Evolutionary conservation across 2,797 vertebrate genomes (phyloP), one percentile per base, ranked within the genome.

Genomic region (Basileuterus tristriatus): DNA sequence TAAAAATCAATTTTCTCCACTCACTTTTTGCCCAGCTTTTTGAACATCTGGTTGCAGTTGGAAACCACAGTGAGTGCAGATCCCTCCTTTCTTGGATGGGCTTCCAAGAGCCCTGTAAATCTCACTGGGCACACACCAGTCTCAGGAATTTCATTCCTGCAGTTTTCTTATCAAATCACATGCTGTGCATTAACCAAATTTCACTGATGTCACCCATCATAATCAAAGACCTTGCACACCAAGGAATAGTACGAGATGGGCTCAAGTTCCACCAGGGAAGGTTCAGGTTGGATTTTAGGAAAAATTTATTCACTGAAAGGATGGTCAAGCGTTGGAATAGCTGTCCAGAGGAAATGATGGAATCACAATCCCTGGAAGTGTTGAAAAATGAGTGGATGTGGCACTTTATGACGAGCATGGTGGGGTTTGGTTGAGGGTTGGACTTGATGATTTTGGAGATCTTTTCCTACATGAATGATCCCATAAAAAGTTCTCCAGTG

Each of bases 351-450:
- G 39, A 59, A 32, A 34, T 23, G 53, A 46, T 3, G 24, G 41
- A 32, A 41, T 36, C 22, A 5, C 3, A 0, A 5, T 23, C 34
- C 53, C 18, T 60, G 62, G 24, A 53, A 22, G 3, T 2, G 21
- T 3, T 53, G 34, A 16, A 36, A 81, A 88, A 32, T 16, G 17
- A 53, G 30, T 13, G 22, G 53, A 8, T 34, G 34, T 53, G 47
- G 26, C 34, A 13, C 10, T 67, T 46, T 1, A 14, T 15, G 52
- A n/a, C 1, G 34, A n/a, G 46, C 15, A 2, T 0, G 34, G 13
- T 23, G 34, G 12, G 32, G 2, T 88, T 53, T 30, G 60, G 20
- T 15, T 0, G 0, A 65, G n/a, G 52, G 21, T 5, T 67, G 34
- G 20, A 46, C 5, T 30, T 34, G 21, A 15, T 71, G 27, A 30